phyloP scores from a whole-genome alignment of 2,888 invertebrate species.

The Drosophila borealis region DNA sequence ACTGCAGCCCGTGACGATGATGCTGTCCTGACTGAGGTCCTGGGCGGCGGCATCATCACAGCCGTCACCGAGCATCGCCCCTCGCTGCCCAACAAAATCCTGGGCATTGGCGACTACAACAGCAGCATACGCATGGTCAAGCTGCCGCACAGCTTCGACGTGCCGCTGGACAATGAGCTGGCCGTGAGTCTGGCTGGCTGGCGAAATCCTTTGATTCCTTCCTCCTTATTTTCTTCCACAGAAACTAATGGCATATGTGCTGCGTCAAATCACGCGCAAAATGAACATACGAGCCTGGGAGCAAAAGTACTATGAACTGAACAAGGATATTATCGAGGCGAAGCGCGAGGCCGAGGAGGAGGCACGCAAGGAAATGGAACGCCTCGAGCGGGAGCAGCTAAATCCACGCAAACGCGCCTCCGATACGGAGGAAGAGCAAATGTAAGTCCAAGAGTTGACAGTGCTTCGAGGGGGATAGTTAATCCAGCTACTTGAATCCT shows the following conservation, averaged over 20 bases:
- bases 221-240: conserved; percentile 22
- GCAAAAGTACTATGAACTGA: conserved; percentile 86
- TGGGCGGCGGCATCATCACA: conserved; percentile 89
- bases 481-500: neutral
- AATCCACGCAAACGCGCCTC: conserved; percentile 72
- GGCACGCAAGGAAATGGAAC: conserved; percentile 86
- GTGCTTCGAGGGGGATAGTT: neutral
- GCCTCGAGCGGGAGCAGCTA: conserved; percentile 73
- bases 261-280: conserved; percentile 85
- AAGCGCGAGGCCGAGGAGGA: conserved; percentile 84
- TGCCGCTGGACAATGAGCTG: conserved; percentile 85
- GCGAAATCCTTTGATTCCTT: neutral
- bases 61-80: conserved; percentile 87
- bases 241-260: conserved; percentile 85
- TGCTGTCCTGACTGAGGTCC: conserved; percentile 88
- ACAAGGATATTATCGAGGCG: conserved; percentile 83
- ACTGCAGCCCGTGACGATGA: conserved; percentile 82
- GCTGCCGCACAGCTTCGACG: conserved; percentile 86
- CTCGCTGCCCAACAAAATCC: conserved; percentile 86
- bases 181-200: conserved; percentile 66
- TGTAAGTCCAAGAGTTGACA: conserved; percentile 30
- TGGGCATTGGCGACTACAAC: conserved; percentile 89
- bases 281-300: conserved; percentile 86
- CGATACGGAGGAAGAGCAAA: conserved; percentile 37
- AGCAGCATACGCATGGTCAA: conserved; percentile 89